Evolutionary conservation across 2,888 invertebrate genomes (phyloP).

Genomic region (Morinoia aosen): DNA sequence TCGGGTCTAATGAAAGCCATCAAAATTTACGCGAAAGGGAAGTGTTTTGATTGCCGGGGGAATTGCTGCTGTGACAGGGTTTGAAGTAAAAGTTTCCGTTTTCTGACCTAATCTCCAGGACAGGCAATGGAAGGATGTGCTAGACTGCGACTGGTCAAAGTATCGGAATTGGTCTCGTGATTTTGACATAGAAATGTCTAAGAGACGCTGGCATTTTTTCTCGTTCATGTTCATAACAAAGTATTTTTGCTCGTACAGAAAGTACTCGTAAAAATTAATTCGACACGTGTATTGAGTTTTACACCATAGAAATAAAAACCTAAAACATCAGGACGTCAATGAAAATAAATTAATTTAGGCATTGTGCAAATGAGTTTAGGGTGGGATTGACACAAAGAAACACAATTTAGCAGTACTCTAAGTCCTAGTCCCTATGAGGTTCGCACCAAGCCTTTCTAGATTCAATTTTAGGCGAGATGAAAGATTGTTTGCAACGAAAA

Average conservation of each 20-base stretch:
- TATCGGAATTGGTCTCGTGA: background rate
- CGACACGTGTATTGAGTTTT: background rate
- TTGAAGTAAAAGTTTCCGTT: background rate
- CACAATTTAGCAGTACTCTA: too few relatives aligned
- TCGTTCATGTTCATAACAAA: background rate
- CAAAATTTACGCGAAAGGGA: background rate
- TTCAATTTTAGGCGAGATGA: too few relatives aligned
- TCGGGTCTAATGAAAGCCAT: conserved; percentile 9
- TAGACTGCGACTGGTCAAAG: background rate
- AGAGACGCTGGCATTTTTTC: too few relatives aligned
- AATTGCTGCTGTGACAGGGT: background rate
- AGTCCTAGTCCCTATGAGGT: too few relatives aligned
- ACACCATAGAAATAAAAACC: too few relatives aligned
- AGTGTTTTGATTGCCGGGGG: background rate
- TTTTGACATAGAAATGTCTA: too few relatives aligned
- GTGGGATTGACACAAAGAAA: too few relatives aligned
- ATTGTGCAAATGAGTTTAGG: too few relatives aligned
- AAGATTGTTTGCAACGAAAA: too few relatives aligned
- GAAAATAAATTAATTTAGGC: too few relatives aligned
- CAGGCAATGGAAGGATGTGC: background rate
- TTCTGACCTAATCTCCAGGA: background rate
- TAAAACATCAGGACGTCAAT: too few relatives aligned
- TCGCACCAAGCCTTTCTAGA: too few relatives aligned
- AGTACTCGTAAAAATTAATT: background rate
- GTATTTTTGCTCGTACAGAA: background rate